Base-by-base conservation (phyloP, 2,888 invertebrate species). In the Saturnia pavonia region DNA sequence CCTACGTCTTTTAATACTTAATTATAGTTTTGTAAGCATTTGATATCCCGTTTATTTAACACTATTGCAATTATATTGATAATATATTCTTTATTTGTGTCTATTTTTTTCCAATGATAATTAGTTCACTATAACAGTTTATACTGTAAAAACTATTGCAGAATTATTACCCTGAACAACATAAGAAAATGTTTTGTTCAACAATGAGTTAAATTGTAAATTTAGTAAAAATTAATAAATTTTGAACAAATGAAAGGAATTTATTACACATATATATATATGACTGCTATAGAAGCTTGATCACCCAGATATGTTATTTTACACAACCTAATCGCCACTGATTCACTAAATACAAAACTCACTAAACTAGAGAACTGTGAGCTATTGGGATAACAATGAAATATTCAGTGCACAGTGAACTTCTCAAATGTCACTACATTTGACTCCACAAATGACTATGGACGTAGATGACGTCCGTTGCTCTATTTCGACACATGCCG, bases 401-500 rank as follows among this genome's bases (percentile, higher is more conserved):
- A 69, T 73, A 76, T 75, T 79, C 74, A 74, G 72, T 78, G 77
- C 79, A 85, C 78, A 79, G 79, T 77, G 80, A 81, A 87, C 87
- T 88, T 88, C 87, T 87, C 80, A 83, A 88, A 87, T 87, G 81
- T 80, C 76, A 78, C 80, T 78, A 77, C 83, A 83, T 86, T 82
- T 81, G 82, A 80, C 75, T 79, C 82, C 81, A 75, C 76, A 77
- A 80, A 82, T 54, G 54, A 54, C 22, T 54, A 22, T 78, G 76
- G 79, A 77, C 74, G 73, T 74, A 72, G 75, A 77, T 81, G 83
- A 75, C 77, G 81, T 71, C 75, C 74, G 87, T 82, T 88, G 85
- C 88, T 91, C 89, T 86, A 90, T 80, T 85, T 85, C 86, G 81
- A 80, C 84, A 78, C 82, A 84, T 85, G 82, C 80, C 75, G 73